These are phyloP conservation scores for Thaumetopoea pityocampa DNA, from an alignment of 1,140 invertebrate species.

Conservation along the genomic window DNA sequence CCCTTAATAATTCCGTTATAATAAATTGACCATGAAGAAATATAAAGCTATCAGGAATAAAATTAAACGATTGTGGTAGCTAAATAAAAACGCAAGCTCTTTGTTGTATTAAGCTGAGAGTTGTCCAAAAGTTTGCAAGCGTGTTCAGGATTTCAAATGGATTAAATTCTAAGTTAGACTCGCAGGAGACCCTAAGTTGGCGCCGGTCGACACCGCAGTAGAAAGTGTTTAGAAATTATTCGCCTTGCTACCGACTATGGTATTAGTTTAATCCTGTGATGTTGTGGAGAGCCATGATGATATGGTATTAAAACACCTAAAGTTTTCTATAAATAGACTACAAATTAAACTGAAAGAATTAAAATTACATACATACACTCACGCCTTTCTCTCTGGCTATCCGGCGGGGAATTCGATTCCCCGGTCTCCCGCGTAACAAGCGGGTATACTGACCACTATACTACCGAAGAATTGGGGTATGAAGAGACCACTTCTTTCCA, in stretches of 20 bases:
- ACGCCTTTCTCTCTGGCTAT: no score
- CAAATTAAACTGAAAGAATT: no score
- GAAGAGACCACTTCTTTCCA: no score
- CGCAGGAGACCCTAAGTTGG: constrained; percentile 1
- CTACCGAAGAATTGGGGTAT: no score
- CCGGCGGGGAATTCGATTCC: no score
- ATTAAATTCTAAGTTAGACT: constrained; percentile 46
- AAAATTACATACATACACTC: no score
- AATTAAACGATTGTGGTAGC: no score
- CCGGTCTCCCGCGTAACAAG: no score
- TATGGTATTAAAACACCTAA: constrained; percentile 6
- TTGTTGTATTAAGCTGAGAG: constrained; percentile 49
- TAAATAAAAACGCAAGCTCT: no score
- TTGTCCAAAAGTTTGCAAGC: constrained; percentile 29
- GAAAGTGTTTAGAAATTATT: constrained; percentile 20
- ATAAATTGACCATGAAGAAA: background rate
- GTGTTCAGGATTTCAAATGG: constrained; percentile 46
- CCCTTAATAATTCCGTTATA: background rate
- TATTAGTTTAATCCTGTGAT: constrained; percentile 1
- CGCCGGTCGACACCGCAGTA: no score
- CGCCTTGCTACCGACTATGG: constrained; percentile 3
- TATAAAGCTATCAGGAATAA: background rate
- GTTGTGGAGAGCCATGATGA: background rate
- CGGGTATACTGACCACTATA: no score
- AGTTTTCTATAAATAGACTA: constrained; percentile 17